Percentiles rank a stretch among this genome's conserved stretches.
phyloP scores from a whole-genome alignment of 2,888 invertebrate genomes.

The Empis livida region DNA sequence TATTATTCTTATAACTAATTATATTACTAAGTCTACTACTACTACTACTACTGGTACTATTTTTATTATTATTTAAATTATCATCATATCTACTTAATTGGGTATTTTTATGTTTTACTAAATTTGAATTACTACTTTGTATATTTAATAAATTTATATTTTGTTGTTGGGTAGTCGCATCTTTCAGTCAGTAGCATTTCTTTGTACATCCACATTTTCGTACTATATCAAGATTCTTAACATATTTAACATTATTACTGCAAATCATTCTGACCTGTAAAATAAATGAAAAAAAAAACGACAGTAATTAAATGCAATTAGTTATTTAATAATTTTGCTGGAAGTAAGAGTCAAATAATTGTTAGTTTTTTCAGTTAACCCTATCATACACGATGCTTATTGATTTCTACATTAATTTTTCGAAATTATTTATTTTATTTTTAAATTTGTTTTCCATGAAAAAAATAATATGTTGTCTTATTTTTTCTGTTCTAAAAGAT shows the following conservation, averaged over 20 bases:
- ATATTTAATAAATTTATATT: slow-evolving; percentile 5
- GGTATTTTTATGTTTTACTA: slow-evolving; percentile 28
- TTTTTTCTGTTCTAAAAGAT: too few relatives aligned
- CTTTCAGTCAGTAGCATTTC: slow-evolving; percentile 68
- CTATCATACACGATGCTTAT: too few relatives aligned
- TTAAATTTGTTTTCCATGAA: too few relatives aligned
- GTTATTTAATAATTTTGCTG: too few relatives aligned
- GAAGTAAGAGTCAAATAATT: too few relatives aligned
- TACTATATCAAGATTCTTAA: slow-evolving; percentile 92
- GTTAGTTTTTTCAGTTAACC: too few relatives aligned
- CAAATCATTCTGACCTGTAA: slow-evolving; percentile 77
- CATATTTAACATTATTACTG: slow-evolving; percentile 82
- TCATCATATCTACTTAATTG: slow-evolving; percentile 18
- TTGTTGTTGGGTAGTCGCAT: slow-evolving; percentile 41
- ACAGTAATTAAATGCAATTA: too few relatives aligned
- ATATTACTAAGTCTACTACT: slow-evolving; percentile 17
- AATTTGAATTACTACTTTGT: slow-evolving; percentile 34
- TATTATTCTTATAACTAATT: slow-evolving; percentile 13
- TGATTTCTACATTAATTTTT: too few relatives aligned
- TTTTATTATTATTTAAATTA: slow-evolving; percentile 21
- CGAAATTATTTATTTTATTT: too few relatives aligned
- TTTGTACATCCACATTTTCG: slow-evolving; percentile 92
- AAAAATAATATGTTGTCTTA: too few relatives aligned
- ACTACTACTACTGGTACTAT: slow-evolving; percentile 18
- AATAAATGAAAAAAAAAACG: too few relatives aligned